Evolutionary conservation across 2,888 invertebrate genomes (phyloP).

Genomic region (Caenorhabditis sulstoni): DNA sequence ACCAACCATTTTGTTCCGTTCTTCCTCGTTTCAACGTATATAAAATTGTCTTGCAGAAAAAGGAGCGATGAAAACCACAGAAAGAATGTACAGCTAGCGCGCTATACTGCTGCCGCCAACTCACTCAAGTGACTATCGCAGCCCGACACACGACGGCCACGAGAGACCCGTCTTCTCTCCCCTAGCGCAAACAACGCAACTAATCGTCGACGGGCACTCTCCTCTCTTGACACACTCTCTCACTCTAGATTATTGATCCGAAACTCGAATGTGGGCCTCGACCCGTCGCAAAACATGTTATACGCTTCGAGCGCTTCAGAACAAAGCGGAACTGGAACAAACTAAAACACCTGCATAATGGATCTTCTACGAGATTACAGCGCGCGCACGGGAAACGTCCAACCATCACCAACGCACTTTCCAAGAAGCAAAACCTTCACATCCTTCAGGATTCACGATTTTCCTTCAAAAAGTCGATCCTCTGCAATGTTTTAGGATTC

Average conservation of each 20-base stretch:
- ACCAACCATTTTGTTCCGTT: constrained; percentile 14
- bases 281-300: not conserved
- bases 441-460: constrained; percentile 13
- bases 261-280: constrained; percentile 16
- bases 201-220: constrained; percentile 22
- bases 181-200: constrained; percentile 42
- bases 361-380: constrained; percentile 33
- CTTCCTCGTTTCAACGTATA: constrained; percentile 7
- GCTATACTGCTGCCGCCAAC: constrained; percentile 38
- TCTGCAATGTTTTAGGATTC: constrained; percentile 23
- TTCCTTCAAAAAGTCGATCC: constrained; percentile 1
- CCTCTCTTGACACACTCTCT: constrained; percentile 17
- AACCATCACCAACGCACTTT: constrained; percentile 19
- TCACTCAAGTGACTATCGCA: constrained; percentile 67
- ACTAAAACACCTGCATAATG: constrained; percentile 11
- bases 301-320: not conserved
- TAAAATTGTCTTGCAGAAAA: constrained; percentile 29
- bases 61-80: constrained; percentile 37
- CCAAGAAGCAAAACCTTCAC: constrained; percentile 27
- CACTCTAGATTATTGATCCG: constrained; percentile 27
- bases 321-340: constrained; percentile 23
- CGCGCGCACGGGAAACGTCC: constrained; percentile 30
- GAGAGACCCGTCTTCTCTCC: constrained; percentile 35
- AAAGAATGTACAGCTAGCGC: constrained; percentile 43
- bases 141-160: constrained; percentile 19